phyloP scores from a whole-genome alignment of 2,113 vertebrate genomes.

The Petrocephalus microphthalmus region DNA sequence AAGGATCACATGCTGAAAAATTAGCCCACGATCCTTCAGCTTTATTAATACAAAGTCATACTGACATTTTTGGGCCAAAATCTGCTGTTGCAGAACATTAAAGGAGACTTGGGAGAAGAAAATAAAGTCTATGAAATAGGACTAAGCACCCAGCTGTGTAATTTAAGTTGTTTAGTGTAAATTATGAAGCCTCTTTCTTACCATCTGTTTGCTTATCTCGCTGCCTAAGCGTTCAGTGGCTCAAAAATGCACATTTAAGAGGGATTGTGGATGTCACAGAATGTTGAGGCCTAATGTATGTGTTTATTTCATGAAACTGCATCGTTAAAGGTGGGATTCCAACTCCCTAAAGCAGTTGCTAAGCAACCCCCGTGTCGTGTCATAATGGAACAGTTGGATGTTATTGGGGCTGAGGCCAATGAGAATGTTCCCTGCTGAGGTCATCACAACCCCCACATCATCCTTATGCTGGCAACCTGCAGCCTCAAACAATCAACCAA shows the following conservation, averaged over 20 bases:
- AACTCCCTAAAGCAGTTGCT: constrained; percentile 13
- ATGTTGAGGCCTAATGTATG: constrained; percentile 8
- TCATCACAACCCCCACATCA: not conserved
- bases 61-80: constrained; percentile 43
- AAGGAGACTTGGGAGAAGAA: constrained; percentile 22
- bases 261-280: not conserved
- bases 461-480: not conserved
- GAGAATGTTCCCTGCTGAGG: constrained; percentile 11
- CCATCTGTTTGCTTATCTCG: constrained; percentile 10
- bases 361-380: constrained; percentile 17
- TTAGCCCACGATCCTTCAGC: constrained; percentile 20
- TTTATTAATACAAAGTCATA: constrained; percentile 28
- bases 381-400: constrained; percentile 7
- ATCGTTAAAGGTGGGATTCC: constrained; percentile 3
- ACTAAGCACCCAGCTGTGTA: constrained; percentile 20
- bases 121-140: not conserved
- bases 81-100: constrained; percentile 32
- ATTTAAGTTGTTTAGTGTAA: constrained; percentile 18
- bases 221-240: constrained; percentile 10
- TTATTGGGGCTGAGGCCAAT: constrained; percentile 15
- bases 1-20: constrained; percentile 37
- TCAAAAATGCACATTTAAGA: constrained; percentile 26
- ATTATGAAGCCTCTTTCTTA: constrained; percentile 22
- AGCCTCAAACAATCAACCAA: constrained; percentile 2
- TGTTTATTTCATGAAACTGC: constrained; percentile 23